These are phyloP conservation scores for Brachionus asplanchnoidis DNA, from an alignment of 1,140 invertebrate species.

Conservation along the genomic window DNA sequence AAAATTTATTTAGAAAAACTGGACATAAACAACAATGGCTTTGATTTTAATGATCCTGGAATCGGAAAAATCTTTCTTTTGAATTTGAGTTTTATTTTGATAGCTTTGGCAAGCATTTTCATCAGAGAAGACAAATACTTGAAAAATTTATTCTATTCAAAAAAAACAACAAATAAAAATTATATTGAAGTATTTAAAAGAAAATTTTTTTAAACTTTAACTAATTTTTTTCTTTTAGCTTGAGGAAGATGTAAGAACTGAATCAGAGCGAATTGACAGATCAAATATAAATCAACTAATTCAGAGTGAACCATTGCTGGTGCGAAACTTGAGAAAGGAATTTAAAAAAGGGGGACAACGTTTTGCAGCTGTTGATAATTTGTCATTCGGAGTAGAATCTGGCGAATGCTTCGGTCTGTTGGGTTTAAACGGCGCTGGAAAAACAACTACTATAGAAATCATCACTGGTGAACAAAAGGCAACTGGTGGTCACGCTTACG, in stretches of 20 bases:
- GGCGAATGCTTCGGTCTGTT: slow-evolving; percentile 58
- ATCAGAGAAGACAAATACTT: slow-evolving; percentile 61
- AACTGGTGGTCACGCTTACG: slow-evolving; percentile 62
- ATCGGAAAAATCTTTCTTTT: slow-evolving; percentile 62
- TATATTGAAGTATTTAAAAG: not conserved
- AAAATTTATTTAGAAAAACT: not conserved
- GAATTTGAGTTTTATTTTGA: slow-evolving; percentile 59
- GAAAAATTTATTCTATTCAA: not conserved
- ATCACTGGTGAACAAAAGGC: slow-evolving; percentile 64
- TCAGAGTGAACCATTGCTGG: not conserved
- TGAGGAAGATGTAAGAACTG: slow-evolving; percentile 14
- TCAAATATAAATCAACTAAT: not conserved
- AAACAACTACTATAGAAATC: slow-evolving; percentile 79
- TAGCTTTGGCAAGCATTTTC: slow-evolving; percentile 60
- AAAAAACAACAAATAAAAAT: not conserved
- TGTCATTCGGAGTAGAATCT: not conserved
- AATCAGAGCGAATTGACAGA: not conserved
- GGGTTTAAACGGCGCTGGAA: slow-evolving; percentile 79
- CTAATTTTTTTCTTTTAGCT: not conserved
- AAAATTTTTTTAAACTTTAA: not conserved
- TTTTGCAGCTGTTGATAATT: slow-evolving; percentile 49
- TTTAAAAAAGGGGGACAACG: not conserved
- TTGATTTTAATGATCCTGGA: slow-evolving; percentile 23
- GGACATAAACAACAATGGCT: not conserved
- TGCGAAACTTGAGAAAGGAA: not conserved